Evolutionary conservation across 2,797 vertebrate species (phyloP), one percentile per base, ranked within the genome.

Genomic region (Aldrovandia affinis): DNA sequence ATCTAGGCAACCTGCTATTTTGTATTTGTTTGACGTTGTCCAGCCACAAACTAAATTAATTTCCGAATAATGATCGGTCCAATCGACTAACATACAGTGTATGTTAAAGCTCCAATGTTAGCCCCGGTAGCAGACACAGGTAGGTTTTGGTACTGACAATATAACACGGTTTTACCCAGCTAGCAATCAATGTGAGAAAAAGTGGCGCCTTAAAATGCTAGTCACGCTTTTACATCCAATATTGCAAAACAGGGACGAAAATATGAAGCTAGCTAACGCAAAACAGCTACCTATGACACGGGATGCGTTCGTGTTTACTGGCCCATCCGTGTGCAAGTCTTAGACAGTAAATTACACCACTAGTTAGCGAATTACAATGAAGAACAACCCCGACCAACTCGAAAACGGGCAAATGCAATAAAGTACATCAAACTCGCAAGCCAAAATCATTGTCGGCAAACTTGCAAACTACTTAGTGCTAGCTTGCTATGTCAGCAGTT

Each of bases 281-380:
- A 65, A 50, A 83, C 88, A 90, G 91, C 92, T 90, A 91, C 92
- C 93, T 92, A 92, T 93, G 92, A 90, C 89, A 89, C 89, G 90
- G 90, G 88, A 90, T 88, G 89, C 91, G 91, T 81, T 57, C 36
- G 63, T 85, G 86, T 87, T 89, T 84, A 86, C 86, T 12, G 63
- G 30, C 63, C 10, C 28, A 65, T 33, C 28, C 63, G 30, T 28
- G 10, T 33, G 28, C 10, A 65, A 12, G 20, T 12, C 18, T 57
- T 65, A 65, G 9, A 10, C 9, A 12, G 63, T 65, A 30, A 65
- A 30, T 33, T 65, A 33, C 59, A 61, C 1, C 47, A 10, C 28
- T 30, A 65, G 0, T 28, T 30, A 30, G 3, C 61, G 3, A 65
- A 28, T 65, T 14, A 25, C n/a, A n/a, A n/a, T n/a, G n/a, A n/a